Evolutionary conservation across 2,113 vertebrate species (phyloP), one percentile per base, ranked within the genome.

Genomic region (Leptobrachium leishanense): DNA sequence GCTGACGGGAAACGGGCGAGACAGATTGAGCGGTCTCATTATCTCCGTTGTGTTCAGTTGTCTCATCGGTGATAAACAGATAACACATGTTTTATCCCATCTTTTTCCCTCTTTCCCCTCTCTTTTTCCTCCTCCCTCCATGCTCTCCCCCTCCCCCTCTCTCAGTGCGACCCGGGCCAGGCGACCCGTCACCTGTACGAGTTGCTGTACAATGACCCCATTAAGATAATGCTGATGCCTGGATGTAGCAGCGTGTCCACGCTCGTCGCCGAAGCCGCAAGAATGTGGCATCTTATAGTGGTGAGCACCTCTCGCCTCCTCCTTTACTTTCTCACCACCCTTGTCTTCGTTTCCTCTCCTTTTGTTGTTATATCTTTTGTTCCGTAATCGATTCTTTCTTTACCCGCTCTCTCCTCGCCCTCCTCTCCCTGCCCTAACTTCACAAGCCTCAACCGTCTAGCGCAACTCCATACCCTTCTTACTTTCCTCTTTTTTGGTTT

Each of bases 211-310:
- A 97, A 96, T 0, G 95, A 97, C 86, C 96, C 96, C 73, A 96
- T 98, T 89, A 98, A 98, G 93, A 97, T 98, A 57, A 95, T 98
- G 65, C 93, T 98, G 75, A 94, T 98, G 96, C 96, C 96, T 0
- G 96, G 96, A 74, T 98, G 96, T 85, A 98, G 96, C 82, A 95
- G 95, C 0, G 96, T 98, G 59, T 98, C 96, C 81, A 98, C 96
- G 0, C 84, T 98, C 64, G 96, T 98, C 82, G 96, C 96, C 0
- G 96, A 98, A 79, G 96, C 96, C 0, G 96, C 96, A 3, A 93
- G 96, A 64, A 98, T 98, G 96, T 98, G 96, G 96, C 97, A 98
- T 89, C 96, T 98, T 83, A 98, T 98, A 0, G 96, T 98, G 95
- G 96, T 98, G 85, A 83, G 92, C 53, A 2, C 42, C 7, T 31